A percentile compares a stretch with the other conserved stretches of the same genome.
phyloP scores from a whole-genome alignment of 2,888 invertebrate genomes.

The Nebria brevicollis region DNA sequence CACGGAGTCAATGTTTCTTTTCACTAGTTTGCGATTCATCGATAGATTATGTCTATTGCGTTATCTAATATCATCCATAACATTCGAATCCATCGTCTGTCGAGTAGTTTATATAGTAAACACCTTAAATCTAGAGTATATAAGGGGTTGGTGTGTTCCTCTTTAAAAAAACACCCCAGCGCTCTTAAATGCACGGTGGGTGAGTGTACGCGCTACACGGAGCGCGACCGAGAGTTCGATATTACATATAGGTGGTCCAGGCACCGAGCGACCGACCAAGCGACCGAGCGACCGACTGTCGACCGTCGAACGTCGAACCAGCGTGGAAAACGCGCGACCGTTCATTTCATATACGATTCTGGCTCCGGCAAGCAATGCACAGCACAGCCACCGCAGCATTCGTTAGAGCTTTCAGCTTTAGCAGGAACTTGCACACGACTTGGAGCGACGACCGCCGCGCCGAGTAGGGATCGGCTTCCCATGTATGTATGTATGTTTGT shows the following conservation, averaged over 20 bases:
- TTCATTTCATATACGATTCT: not conserved
- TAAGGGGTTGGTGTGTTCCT: not conserved
- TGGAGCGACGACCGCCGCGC: no score
- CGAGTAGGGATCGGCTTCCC: no score
- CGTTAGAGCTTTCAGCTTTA: not conserved
- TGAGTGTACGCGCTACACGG: not conserved
- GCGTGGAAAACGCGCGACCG: no score
- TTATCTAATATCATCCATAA: not conserved
- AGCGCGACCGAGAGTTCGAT: not conserved
- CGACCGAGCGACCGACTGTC: not conserved
- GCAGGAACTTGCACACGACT: not conserved
- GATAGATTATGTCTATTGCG: not conserved
- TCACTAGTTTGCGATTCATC: not conserved
- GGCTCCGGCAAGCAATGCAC: not conserved
- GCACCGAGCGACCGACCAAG: not conserved
- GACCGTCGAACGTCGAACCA: not conserved
- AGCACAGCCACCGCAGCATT: not conserved
- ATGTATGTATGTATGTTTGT: no score
- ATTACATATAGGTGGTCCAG: not conserved
- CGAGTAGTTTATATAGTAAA: not conserved
- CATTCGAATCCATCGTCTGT: not conserved
- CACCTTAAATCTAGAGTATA: not conserved
- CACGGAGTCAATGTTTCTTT: not conserved
- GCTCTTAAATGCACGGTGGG: not conserved
- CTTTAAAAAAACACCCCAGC: not conserved